Evolutionary conservation across 2,797 vertebrate genomes (phyloP).

Genomic region (Acropternis orthonyx): DNA sequence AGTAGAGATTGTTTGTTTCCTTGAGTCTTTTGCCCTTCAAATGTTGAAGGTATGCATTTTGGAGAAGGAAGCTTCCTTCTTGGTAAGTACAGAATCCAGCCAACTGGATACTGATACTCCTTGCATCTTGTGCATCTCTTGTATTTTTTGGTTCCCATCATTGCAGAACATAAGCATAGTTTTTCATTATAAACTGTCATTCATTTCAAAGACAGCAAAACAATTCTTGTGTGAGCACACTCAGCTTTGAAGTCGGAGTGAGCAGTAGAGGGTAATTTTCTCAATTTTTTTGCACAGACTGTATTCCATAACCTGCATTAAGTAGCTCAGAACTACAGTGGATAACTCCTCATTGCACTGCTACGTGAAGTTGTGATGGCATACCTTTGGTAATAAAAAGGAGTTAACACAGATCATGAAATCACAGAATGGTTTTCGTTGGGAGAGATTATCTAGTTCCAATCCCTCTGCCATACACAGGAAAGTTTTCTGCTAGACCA

Average conservation of each 20-base stretch:
- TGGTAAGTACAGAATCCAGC: not conserved
- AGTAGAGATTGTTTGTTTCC: not conserved
- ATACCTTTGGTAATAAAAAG: not conserved
- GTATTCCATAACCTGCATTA: not conserved
- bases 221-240: not conserved
- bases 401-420: not conserved
- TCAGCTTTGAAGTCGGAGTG: not conserved
- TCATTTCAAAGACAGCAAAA: not conserved
- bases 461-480: fast-evolving
- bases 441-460: not conserved
- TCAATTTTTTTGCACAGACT: not conserved
- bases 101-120: not conserved
- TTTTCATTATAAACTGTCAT: not conserved
- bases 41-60: not conserved
- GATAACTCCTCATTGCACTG: not conserved
- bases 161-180: not conserved
- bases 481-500: not conserved
- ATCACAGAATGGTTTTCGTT: not conserved
- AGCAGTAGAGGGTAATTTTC: not conserved
- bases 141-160: not conserved
- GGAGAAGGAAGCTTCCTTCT: not conserved
- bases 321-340: not conserved
- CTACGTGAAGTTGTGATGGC: not conserved
- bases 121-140: not conserved
- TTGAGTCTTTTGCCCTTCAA: not conserved